These are phyloP conservation scores for Dynastes tityus DNA, from an alignment of 2,888 invertebrate species.

Conservation along the genomic window DNA sequence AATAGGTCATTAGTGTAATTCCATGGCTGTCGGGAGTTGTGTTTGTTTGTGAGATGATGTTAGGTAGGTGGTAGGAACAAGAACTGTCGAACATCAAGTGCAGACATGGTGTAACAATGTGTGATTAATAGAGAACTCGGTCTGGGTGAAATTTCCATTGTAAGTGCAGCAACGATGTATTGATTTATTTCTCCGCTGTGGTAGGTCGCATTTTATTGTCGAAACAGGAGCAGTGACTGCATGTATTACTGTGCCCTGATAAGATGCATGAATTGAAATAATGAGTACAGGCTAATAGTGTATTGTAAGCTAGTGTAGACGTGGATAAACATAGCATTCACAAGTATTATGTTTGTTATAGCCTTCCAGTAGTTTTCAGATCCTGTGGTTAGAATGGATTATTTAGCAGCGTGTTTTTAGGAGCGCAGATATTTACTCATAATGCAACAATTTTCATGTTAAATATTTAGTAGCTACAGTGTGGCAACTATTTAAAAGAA, in stretches of 20 bases:
- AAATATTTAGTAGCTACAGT: no score
- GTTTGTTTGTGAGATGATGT: conserved; percentile 46
- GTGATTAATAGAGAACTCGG: conserved; percentile 52
- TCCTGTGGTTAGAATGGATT: no score
- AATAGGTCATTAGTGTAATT: conserved; percentile 47
- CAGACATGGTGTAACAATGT: conserved; percentile 57
- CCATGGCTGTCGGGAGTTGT: conserved; percentile 37
- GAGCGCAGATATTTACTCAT: no score
- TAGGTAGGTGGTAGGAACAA: conserved; percentile 49
- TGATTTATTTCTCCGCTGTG: conserved; percentile 45
- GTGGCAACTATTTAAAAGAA: no score
- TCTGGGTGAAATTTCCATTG: conserved; percentile 45
- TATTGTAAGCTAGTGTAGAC: not conserved
- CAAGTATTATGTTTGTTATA: no score
- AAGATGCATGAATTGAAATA: conserved; percentile 33
- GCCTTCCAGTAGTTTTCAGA: no score
- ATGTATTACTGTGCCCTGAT: conserved; percentile 31
- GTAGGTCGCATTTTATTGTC: conserved; percentile 46
- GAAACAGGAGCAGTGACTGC: conserved; percentile 38
- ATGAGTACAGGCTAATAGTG: not conserved
- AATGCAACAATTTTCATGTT: no score
- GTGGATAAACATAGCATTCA: not conserved
- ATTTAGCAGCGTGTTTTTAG: no score
- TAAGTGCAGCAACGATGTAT: conserved; percentile 45
- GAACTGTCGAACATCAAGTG: conserved; percentile 56